Conservation (phyloP, 2,888 invertebrate species). For the Erebia palarica region DNA sequence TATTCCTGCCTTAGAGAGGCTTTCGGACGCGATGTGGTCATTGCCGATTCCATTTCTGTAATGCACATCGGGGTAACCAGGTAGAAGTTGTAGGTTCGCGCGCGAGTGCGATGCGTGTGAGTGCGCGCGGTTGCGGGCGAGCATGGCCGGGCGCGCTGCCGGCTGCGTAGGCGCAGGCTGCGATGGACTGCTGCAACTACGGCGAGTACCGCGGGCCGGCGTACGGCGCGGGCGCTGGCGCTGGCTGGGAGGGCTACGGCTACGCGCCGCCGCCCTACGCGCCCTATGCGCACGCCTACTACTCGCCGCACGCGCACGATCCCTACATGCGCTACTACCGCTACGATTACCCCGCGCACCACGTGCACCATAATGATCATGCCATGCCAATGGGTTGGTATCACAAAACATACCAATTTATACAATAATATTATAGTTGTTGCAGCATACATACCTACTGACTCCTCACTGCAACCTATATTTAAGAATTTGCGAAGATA, state of each 20-base stretch:
- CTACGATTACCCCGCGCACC: constrained; percentile 72
- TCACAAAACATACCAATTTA: background rate
- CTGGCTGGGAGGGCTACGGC: constrained; percentile 64
- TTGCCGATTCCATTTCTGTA: constrained; percentile 26
- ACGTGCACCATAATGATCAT: constrained; percentile 71
- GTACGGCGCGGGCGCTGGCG: constrained; percentile 61
- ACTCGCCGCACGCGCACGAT: constrained; percentile 61
- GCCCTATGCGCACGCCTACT: constrained; percentile 55
- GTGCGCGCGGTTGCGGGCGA: constrained; percentile 56
- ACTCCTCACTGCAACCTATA: background rate
- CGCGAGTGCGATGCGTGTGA: constrained; percentile 57
- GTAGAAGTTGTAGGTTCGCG: constrained; percentile 37
- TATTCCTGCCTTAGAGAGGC: constrained; percentile 6
- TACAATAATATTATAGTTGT: background rate
- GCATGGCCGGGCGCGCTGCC: constrained; percentile 62
- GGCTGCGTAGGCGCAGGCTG: constrained; percentile 61
- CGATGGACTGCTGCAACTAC: constrained; percentile 81
- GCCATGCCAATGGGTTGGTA: constrained; percentile 73
- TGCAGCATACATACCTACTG: background rate
- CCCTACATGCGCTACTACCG: constrained; percentile 76
- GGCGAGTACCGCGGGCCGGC: constrained; percentile 71
- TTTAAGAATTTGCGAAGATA: too few relatives aligned
- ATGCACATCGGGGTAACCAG: constrained; percentile 32
- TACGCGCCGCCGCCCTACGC: constrained; percentile 59
- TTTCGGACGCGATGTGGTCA: constrained; percentile 23